phyloP scores from a whole-genome alignment of 2,888 invertebrate species.

The Salticus scenicus region DNA sequence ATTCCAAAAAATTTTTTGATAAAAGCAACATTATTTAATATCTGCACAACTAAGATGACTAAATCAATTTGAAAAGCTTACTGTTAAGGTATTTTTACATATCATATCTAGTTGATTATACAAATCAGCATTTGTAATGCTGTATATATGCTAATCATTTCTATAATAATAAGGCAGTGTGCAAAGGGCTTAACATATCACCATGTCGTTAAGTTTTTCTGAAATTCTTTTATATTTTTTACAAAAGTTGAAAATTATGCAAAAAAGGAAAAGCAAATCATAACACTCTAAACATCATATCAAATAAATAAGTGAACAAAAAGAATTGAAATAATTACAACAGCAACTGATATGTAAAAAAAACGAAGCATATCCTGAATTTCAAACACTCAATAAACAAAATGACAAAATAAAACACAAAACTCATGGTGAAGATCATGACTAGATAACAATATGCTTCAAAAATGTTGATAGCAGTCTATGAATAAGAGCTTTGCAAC shows the following conservation, averaged over 20 bases:
- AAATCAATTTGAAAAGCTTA: constrained; percentile 54
- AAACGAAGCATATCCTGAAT: background rate
- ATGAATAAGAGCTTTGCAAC: constrained; percentile 67
- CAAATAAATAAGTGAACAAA: constrained; percentile 1
- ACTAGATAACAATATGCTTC: constrained; percentile 67
- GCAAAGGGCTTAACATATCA: constrained; percentile 70
- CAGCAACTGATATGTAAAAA: constrained; percentile 17
- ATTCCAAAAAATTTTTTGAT: constrained; percentile 27
- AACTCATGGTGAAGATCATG: constrained; percentile 43
- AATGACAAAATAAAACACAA: constrained; percentile 15
- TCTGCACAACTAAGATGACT: constrained; percentile 48
- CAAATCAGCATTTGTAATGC: constrained; percentile 69
- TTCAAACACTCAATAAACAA: constrained; percentile 1
- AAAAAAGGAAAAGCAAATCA: constrained; percentile 33
- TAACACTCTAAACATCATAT: constrained; percentile 23
- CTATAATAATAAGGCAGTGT: constrained; percentile 70
- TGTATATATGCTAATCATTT: constrained; percentile 58
- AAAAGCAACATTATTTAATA: constrained; percentile 36
- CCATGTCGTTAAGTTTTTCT: constrained; percentile 45
- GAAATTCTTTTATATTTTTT: constrained; percentile 37
- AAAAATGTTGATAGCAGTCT: constrained; percentile 64
- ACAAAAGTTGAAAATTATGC: constrained; percentile 43
- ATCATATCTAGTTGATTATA: constrained; percentile 53
- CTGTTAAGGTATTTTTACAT: constrained; percentile 40
- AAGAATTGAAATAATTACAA: constrained; percentile 5